Evolutionary conservation across 1,140 invertebrate species (phyloP).

Genomic region (Psilanteris sp.): DNA sequence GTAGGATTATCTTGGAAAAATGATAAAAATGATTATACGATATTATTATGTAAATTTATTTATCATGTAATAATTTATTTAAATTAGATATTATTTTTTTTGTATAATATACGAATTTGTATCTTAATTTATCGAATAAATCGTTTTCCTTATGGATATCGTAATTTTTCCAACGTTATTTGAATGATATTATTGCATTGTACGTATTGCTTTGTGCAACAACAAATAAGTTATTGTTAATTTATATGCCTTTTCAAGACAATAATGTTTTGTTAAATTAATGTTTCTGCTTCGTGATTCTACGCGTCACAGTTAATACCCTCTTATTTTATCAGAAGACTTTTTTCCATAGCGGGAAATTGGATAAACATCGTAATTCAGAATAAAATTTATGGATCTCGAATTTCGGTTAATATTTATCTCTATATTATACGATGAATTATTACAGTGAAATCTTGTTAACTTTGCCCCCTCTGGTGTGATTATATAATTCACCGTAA

Average conservation of each 20-base stretch:
- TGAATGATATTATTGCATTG: no score
- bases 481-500: slow-evolving; percentile 8
- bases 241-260: neutral
- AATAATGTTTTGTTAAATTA: slow-evolving; percentile 11
- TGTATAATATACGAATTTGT: no score
- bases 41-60: no score
- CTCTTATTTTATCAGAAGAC: slow-evolving; percentile 12
- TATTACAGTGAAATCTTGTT: slow-evolving; percentile 18
- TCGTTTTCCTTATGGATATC: no score
- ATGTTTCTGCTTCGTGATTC: slow-evolving; percentile 9
- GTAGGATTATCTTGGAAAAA: no score
- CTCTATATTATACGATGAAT: slow-evolving; percentile 7
- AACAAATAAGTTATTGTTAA: no score
- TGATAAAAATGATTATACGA: no score
- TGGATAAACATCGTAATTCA: slow-evolving; percentile 29
- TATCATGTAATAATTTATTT: no score
- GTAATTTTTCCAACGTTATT: no score
- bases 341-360: slow-evolving; percentile 14
- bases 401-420: slow-evolving; percentile 22
- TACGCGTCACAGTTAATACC: slow-evolving; percentile 13
- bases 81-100: no score
- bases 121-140: no score
- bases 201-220: no score
- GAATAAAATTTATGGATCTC: slow-evolving; percentile 16
- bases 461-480: neutral